Evolutionary conservation across 2,888 invertebrate genomes (phyloP), one percentile per base, ranked within the genome.

Genomic region (Lepidocyrtoides sp.): DNA sequence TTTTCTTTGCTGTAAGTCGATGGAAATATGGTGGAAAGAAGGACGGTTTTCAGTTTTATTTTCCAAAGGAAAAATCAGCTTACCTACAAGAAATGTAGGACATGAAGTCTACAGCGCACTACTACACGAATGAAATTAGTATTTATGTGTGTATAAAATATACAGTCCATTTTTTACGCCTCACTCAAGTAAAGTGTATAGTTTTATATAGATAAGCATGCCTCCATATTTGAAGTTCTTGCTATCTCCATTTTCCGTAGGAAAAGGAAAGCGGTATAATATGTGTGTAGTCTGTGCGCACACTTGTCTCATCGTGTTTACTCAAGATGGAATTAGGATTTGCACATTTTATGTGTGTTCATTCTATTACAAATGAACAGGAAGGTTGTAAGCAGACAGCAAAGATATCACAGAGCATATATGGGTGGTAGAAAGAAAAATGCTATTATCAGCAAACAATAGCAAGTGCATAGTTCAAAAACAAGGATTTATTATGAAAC

Each of bases 211-310:
- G 26, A n/a, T 82, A 57, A 23, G 36, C 54, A 60, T 60, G 44
- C 63, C 54, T 85, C 44, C 60, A 75, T 85, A 54, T 84, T 85
- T 54, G 57, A 60, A 85, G 75, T 60, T 75, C 75, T 85, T 41
- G 41, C 75, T 85, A 75, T 85, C 85, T 85, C 12, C 20, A 2
- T 72, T 72, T 69, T 84, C 69, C 84, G 44, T 20, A 20, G 44
- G 23, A 20, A 23, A 32, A 7, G 26, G 26, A 60, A 57, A 72
- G 41, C 57, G 57, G 48, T n/a, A 44, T n/a, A n/a, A n/a, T n/a
- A n/a, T n/a, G n/a, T n/a, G n/a, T n/a, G 44, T 41, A 41, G 57
- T 44, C 2, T 72, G 72, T 72, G 20, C 14, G 23, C 44, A 72
- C 72, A 36, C 57, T 57, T 81, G 81, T 81, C 81, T 57, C 60